These are phyloP conservation scores for Nipponia nippon DNA, from an alignment of 2,113 vertebrate genomes.

Conservation along the genomic window DNA sequence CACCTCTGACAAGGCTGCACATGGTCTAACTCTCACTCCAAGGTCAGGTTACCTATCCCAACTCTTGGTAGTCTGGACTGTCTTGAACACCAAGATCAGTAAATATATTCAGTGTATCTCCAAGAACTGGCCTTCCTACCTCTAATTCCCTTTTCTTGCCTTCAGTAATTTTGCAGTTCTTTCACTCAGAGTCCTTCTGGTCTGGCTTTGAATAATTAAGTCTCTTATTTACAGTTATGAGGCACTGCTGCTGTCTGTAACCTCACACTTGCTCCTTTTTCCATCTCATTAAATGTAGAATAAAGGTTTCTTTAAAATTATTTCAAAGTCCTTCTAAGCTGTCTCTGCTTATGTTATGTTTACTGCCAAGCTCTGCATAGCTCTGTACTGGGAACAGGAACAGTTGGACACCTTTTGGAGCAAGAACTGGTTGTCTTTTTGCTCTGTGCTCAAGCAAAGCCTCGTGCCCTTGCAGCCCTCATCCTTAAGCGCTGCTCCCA, in stretches of 20 bases:
- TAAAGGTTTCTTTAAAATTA: not conserved
- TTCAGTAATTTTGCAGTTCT: not conserved
- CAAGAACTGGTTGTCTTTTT: not conserved
- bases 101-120: not conserved
- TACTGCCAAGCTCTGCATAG: not conserved
- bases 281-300: not conserved
- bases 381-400: not conserved
- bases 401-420: not conserved
- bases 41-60: not conserved
- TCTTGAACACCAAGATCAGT: not conserved
- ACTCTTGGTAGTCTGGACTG: too few species aligned
- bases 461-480: not conserved
- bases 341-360: rapidly evolving
- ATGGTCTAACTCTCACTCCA: not conserved
- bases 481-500: not conserved
- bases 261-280: not conserved
- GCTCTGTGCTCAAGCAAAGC: not conserved
- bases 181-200: rapidly evolving
- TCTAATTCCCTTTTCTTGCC: not conserved
- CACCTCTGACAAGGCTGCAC: not conserved
- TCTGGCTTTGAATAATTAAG: not conserved
- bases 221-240: not conserved
- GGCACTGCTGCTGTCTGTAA: not conserved
- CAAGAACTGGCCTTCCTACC: not conserved
- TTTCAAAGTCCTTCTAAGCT: not conserved